Conservation (phyloP, 2,888 invertebrate genomes). For the Caprella mutica region DNA sequence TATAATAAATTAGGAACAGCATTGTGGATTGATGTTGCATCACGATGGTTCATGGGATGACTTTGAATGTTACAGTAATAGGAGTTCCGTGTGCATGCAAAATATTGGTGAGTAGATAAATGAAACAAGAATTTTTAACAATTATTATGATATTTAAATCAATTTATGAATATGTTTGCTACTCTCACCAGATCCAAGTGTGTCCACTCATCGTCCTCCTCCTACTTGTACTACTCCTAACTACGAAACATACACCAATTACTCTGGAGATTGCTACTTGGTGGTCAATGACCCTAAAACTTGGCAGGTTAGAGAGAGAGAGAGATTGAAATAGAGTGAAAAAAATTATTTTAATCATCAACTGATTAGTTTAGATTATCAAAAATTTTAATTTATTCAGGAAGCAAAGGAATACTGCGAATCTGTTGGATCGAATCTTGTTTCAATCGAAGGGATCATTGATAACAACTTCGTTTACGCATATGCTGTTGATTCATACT, state of each 20-base stretch:
- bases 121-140: too few species aligned
- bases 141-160: too few species aligned
- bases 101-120: background rate
- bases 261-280: conserved; percentile 12
- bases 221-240: conserved; percentile 5
- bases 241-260: conserved; percentile 1
- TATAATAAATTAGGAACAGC: too few species aligned
- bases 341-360: background rate
- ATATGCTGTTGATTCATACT: background rate
- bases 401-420: conserved; percentile 3
- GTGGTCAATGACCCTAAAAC: background rate
- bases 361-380: background rate
- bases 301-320: conserved; percentile 11
- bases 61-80: background rate
- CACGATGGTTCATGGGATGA: background rate
- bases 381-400: background rate
- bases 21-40: too few species aligned
- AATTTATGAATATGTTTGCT: too few species aligned
- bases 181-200: conserved; percentile 4
- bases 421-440: conserved; percentile 1
- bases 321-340: background rate
- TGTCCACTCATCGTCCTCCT: background rate
- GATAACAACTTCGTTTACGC: background rate
- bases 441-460: background rate
- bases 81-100: background rate